Percentiles rank a stretch among this genome's conserved stretches.
These are phyloP conservation scores for Hymenopus coronatus DNA, from an alignment of 2,888 invertebrate species.

Conservation along the genomic window DNA sequence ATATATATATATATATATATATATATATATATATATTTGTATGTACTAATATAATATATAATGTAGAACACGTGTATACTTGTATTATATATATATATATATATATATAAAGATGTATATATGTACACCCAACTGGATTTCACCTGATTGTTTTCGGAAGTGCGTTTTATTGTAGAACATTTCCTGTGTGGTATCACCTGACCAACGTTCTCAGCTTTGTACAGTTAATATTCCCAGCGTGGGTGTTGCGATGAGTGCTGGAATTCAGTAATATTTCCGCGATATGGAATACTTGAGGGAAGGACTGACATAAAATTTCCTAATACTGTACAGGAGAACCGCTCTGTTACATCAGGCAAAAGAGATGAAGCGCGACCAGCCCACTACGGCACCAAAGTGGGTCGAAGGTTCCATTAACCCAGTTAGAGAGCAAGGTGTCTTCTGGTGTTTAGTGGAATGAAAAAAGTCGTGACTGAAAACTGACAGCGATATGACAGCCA, in stretches of 20 bases:
- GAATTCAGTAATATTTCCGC: not conserved
- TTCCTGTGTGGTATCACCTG: not conserved
- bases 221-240: not conserved
- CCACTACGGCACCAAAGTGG: not conserved
- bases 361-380: not conserved
- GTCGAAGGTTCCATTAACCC: not conserved
- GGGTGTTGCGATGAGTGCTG: not conserved
- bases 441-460: not conserved
- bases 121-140: not conserved
- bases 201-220: not conserved
- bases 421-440: not conserved
- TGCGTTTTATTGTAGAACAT: not conserved
- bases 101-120: too few relatives aligned
- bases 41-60: too few relatives aligned
- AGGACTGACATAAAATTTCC: not conserved
- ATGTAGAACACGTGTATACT: too few relatives aligned
- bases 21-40: too few relatives aligned
- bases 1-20: too few relatives aligned
- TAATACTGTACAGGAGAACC: not conserved
- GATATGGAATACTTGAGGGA: not conserved
- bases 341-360: not conserved
- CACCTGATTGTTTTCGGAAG: not conserved
- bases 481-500: not conserved
- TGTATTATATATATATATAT: too few relatives aligned
- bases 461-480: not conserved